Conservation (phyloP, 2,113 vertebrate species). For the Lophura nycthemera region DNA sequence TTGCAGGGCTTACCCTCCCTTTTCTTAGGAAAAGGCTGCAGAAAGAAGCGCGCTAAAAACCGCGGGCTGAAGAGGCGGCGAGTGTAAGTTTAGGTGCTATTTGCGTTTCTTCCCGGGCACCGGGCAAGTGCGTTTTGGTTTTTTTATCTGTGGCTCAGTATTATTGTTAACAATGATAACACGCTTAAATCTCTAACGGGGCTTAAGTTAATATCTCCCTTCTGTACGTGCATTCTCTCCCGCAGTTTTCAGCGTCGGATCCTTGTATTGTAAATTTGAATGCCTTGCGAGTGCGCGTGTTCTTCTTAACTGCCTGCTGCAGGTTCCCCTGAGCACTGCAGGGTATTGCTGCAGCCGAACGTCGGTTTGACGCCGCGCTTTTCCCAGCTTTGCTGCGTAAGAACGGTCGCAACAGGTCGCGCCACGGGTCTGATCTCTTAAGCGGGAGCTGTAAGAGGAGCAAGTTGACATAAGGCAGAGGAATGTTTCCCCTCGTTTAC, state of each 20-base stretch:
- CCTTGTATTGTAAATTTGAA: neutral
- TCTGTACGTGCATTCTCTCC: neutral
- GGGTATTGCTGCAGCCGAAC: neutral
- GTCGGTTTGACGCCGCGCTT: neutral
- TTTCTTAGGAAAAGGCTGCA: neutral
- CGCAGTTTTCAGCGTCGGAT: constrained; percentile 14
- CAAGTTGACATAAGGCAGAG: neutral
- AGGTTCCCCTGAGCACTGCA: neutral
- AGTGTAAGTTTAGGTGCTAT: neutral
- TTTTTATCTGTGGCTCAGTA: neutral
- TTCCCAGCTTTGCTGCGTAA: neutral
- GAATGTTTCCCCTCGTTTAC: neutral
- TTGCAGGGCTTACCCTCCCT: constrained; percentile 4
- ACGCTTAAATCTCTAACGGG: neutral
- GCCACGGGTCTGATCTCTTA: neutral
- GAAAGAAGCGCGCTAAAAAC: neutral
- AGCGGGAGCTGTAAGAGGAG: neutral
- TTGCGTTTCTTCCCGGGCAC: neutral
- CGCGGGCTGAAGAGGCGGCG: neutral
- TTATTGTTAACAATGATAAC: neutral
- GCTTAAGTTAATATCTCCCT: neutral
- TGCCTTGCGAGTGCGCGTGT: neutral
- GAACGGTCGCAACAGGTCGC: accelerated
- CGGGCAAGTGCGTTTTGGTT: neutral
- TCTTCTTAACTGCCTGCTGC: neutral